Evolutionary conservation across 2,113 vertebrate genomes (phyloP).

Genomic region (Hyperopisus bebe): DNA sequence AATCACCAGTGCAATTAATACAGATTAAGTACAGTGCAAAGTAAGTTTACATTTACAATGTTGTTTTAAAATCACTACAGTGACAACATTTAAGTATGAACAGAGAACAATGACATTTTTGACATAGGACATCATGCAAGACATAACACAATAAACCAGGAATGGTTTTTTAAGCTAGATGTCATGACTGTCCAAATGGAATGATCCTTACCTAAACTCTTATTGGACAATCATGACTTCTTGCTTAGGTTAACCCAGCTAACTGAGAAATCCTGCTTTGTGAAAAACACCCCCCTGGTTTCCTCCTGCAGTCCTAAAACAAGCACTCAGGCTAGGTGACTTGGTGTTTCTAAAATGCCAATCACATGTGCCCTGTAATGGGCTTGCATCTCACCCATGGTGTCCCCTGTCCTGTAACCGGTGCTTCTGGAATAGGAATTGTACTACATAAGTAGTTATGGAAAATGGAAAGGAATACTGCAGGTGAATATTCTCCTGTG

Average conservation of each 20-base stretch:
- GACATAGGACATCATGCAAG: no score
- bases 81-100: no score
- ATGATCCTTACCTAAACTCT: background rate
- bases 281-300: background rate
- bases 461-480: background rate
- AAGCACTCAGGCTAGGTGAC: background rate
- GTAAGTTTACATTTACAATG: no score
- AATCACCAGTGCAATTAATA: no score
- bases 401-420: background rate
- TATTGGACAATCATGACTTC: background rate
- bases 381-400: background rate
- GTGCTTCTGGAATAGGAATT: background rate
- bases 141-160: no score
- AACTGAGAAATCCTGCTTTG: background rate
- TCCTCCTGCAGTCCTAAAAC: background rate
- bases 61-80: no score
- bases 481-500: background rate
- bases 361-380: background rate
- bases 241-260: background rate
- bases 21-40: no score
- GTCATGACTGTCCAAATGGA: background rate
- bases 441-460: background rate
- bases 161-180: background rate
- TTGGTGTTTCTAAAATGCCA: background rate
- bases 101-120: no score